Conservation (phyloP, 2,113 vertebrate genomes). For the Lophura nycthemera region DNA sequence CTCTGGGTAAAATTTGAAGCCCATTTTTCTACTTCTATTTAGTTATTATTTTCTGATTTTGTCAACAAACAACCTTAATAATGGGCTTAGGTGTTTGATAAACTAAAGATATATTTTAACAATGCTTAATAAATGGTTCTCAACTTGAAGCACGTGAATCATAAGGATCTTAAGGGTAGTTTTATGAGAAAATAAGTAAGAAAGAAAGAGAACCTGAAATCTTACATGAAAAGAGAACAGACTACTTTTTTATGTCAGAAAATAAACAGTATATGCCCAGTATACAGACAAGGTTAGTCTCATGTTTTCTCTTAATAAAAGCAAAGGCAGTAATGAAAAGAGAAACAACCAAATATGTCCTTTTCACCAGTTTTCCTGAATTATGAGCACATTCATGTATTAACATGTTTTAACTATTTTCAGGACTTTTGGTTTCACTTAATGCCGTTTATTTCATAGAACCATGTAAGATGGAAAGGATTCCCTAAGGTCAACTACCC, state of each 20-base stretch:
- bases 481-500: not conserved
- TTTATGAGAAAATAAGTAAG: not conserved
- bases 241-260: not conserved
- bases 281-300: not conserved
- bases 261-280: not conserved
- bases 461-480: rapidly evolving
- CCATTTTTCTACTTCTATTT: not conserved
- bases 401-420: not conserved
- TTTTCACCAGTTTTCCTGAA: not conserved
- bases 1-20: not conserved
- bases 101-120: not conserved
- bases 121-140: not conserved
- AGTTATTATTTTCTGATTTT: constrained; percentile 26
- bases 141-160: not conserved
- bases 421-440: not conserved
- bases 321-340: not conserved
- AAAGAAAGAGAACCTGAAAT: not conserved
- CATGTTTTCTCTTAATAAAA: not conserved
- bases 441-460: not conserved
- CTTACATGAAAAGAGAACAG: not conserved
- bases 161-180: not conserved
- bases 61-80: not conserved
- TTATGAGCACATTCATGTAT: not conserved
- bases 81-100: not conserved
- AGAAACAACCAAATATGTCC: not conserved